These are phyloP conservation scores for Gymnarchus niloticus DNA, from an alignment of 2,113 vertebrate genomes.

Conservation along the genomic window DNA sequence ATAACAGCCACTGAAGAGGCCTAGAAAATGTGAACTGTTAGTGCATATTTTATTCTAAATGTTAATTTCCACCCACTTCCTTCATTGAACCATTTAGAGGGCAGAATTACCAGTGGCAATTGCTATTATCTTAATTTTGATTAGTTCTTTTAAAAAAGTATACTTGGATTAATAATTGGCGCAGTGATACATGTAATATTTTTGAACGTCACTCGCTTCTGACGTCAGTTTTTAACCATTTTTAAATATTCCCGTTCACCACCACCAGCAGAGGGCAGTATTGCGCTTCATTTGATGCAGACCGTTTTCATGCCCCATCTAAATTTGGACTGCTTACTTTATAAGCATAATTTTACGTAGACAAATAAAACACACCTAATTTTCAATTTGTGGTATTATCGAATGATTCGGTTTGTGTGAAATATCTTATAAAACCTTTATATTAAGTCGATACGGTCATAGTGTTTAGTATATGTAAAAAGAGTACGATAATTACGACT, in stretches of 20 bases:
- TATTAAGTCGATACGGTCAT: background rate
- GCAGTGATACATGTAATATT: background rate
- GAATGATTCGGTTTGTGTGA: background rate
- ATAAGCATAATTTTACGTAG: background rate
- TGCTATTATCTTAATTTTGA: no score
- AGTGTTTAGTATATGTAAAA: background rate
- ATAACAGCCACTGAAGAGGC: background rate
- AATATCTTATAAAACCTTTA: background rate
- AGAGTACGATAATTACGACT: background rate
- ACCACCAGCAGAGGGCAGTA: conserved; percentile 57
- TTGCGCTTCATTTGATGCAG: background rate
- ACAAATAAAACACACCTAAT: background rate
- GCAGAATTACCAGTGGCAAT: background rate
- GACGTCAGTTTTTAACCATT: background rate
- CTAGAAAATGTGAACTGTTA: background rate
- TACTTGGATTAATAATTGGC: background rate
- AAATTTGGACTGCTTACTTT: conserved; percentile 5
- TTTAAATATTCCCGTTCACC: background rate
- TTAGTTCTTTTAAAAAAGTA: background rate
- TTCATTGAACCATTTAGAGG: no score
- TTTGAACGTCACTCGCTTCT: background rate
- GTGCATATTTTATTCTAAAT: background rate
- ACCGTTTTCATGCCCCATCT: background rate
- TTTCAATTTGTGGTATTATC: background rate
- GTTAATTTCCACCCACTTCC: background rate